A percentile compares a stretch with the other conserved stretches of the same genome.
phyloP scores from a whole-genome alignment of 2,888 invertebrate species.

The Clanis bilineata region DNA sequence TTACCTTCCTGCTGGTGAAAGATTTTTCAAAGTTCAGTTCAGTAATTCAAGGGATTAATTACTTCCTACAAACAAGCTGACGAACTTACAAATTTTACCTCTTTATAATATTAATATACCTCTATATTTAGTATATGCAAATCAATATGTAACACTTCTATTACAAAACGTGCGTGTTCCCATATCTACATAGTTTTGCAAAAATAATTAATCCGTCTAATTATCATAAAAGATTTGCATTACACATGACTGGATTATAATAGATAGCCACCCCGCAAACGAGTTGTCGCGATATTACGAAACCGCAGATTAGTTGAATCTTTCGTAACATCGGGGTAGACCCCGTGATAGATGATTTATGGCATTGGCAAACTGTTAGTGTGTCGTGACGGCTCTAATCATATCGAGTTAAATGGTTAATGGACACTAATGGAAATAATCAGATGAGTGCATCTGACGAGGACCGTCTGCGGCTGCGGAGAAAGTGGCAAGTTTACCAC shows the following conservation, averaged over 20 bases:
- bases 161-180: neutral
- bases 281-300: constrained; percentile 16
- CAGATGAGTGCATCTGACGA: constrained; percentile 70
- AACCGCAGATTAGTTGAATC: constrained; percentile 17
- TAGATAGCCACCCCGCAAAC: constrained; percentile 9
- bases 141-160: neutral
- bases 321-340: constrained; percentile 17
- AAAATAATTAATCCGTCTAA: constrained; percentile 12
- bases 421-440: constrained; percentile 79
- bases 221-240: constrained; percentile 11
- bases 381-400: constrained; percentile 72
- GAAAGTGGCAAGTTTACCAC: constrained; percentile 69
- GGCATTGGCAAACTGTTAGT: constrained; percentile 55
- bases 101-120: too few species aligned
- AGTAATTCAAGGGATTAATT: too few species aligned
- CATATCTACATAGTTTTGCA: constrained; percentile 3
- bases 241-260: constrained; percentile 12
- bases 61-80: too few species aligned
- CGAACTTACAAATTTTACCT: too few species aligned
- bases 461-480: constrained; percentile 56
- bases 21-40: too few species aligned
- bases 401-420: constrained; percentile 76
- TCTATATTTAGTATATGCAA: too few species aligned
- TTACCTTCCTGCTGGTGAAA: too few species aligned
- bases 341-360: constrained; percentile 58